phyloP scores from a whole-genome alignment of 2,113 vertebrate species.

The Nanorana parkeri region DNA sequence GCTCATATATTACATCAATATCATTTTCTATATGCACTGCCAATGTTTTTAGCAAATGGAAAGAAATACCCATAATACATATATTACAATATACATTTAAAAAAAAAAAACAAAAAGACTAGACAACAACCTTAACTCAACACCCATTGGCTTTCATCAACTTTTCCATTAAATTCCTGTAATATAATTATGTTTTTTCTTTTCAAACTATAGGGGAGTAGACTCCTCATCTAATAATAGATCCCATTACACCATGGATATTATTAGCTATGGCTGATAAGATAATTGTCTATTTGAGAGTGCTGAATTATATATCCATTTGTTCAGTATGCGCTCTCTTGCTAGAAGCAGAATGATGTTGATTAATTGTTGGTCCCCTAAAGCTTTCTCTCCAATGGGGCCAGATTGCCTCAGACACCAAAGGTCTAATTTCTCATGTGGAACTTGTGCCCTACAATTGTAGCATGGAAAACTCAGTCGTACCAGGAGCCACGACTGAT shows the following conservation, averaged over 20 bases:
- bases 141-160: slow-evolving; percentile 16
- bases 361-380: slow-evolving; percentile 23
- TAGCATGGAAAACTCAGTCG: slow-evolving; percentile 18
- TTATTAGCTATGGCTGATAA: slow-evolving; percentile 47
- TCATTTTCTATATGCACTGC: too few species aligned
- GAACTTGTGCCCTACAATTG: slow-evolving; percentile 20
- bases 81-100: too few species aligned
- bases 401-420: slow-evolving; percentile 23
- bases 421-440: slow-evolving; percentile 37
- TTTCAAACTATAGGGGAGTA: slow-evolving; percentile 31
- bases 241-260: slow-evolving; percentile 41
- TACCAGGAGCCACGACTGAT: neutral
- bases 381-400: slow-evolving; percentile 19
- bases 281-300: slow-evolving; percentile 46
- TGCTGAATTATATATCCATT: slow-evolving; percentile 49
- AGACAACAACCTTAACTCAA: slow-evolving; percentile 18
- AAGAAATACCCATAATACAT: too few species aligned
- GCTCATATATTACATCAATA: too few species aligned
- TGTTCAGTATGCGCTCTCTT: slow-evolving; percentile 47
- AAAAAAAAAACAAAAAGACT: slow-evolving; percentile 1
- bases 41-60: too few species aligned
- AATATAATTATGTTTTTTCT: slow-evolving; percentile 44
- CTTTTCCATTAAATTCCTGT: slow-evolving; percentile 33
- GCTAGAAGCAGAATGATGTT: slow-evolving; percentile 31
- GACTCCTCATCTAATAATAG: slow-evolving; percentile 39